phyloP scores from a whole-genome alignment of 1,140 invertebrate genomes.

The Bradynema listronoti region DNA sequence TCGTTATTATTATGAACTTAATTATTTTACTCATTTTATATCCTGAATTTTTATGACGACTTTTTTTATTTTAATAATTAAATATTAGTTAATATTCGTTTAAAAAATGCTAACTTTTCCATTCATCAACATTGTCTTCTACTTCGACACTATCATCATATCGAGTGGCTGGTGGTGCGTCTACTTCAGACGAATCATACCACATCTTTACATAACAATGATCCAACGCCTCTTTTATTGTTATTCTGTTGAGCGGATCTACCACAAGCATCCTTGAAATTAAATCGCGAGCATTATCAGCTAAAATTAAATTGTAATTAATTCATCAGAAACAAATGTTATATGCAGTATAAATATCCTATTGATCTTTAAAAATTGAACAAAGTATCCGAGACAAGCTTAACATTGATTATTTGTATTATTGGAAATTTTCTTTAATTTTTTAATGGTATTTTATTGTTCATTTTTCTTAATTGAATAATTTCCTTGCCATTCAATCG shows the following conservation, averaged over 20 bases:
- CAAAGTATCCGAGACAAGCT: no score
- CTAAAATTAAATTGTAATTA: slow-evolving; percentile 21
- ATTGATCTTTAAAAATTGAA: no score
- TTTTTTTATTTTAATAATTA: no score
- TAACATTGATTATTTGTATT: no score
- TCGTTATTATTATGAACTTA: slow-evolving; percentile 12
- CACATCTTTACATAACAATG: slow-evolving; percentile 95
- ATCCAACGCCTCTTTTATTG: slow-evolving; percentile 89
- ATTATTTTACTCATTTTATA: background rate
- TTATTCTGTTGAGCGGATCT: slow-evolving; percentile 92
- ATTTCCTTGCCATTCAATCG: slow-evolving; percentile 71
- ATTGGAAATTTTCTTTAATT: no score
- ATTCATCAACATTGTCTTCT: slow-evolving; percentile 94
- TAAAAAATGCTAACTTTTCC: slow-evolving; percentile 67
- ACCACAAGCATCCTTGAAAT: slow-evolving; percentile 96
- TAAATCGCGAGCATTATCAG: slow-evolving; percentile 71
- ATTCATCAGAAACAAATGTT: slow-evolving; percentile 13
- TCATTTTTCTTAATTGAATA: no score
- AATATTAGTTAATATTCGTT: slow-evolving; percentile 8
- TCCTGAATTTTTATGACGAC: slow-evolving; percentile 7
- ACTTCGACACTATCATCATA: slow-evolving; percentile 98
- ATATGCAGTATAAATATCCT: no score
- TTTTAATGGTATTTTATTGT: no score
- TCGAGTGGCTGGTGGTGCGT: slow-evolving; percentile 77
- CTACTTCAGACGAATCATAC: slow-evolving; percentile 61